Evolutionary conservation across 2,888 invertebrate genomes (phyloP).

Genomic region (Parasteatoda lunata): DNA sequence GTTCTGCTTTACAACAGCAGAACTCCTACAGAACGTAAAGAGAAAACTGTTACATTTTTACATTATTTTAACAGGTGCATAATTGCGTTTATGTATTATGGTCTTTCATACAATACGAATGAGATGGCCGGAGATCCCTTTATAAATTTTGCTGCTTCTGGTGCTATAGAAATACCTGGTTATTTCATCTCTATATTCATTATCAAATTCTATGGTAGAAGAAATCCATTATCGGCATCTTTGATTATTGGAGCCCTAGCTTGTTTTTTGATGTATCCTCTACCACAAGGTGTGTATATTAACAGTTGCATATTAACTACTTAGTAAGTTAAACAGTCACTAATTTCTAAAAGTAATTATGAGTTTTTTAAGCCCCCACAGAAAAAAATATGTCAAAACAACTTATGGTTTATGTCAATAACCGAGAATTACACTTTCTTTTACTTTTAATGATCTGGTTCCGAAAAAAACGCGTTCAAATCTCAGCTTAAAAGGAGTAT

Average conservation of each 20-base stretch:
- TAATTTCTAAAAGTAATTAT: too few relatives aligned
- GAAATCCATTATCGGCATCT: conserved; percentile 9
- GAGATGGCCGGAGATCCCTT: conserved; percentile 68
- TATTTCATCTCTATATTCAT: conserved; percentile 46
- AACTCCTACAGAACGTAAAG: too few relatives aligned
- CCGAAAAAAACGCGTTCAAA: too few relatives aligned
- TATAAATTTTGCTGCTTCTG: conserved; percentile 64
- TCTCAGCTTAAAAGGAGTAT: too few relatives aligned
- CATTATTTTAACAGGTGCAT: conserved; percentile 52
- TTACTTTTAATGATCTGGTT: too few relatives aligned
- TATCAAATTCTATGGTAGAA: conserved; percentile 37
- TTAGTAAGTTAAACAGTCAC: too few relatives aligned
- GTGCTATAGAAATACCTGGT: conserved; percentile 68
- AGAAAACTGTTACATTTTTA: too few relatives aligned
- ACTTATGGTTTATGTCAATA: too few relatives aligned
- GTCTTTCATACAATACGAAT: conserved; percentile 69
- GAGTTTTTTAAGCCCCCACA: too few relatives aligned
- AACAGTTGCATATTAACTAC: too few relatives aligned
- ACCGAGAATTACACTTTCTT: too few relatives aligned
- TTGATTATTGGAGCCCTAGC: conserved; percentile 30
- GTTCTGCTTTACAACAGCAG: neutral
- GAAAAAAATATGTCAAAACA: too few relatives aligned
- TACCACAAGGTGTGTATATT: conserved; percentile 20
- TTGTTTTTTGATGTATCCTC: conserved; percentile 21
- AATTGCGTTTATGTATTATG: conserved; percentile 68